A percentile compares a stretch with the other conserved stretches of the same genome.
Evolutionary conservation across 35 echinoderm and acorn worm species (phyloP).

Genomic region (Apostichopus californicus): DNA sequence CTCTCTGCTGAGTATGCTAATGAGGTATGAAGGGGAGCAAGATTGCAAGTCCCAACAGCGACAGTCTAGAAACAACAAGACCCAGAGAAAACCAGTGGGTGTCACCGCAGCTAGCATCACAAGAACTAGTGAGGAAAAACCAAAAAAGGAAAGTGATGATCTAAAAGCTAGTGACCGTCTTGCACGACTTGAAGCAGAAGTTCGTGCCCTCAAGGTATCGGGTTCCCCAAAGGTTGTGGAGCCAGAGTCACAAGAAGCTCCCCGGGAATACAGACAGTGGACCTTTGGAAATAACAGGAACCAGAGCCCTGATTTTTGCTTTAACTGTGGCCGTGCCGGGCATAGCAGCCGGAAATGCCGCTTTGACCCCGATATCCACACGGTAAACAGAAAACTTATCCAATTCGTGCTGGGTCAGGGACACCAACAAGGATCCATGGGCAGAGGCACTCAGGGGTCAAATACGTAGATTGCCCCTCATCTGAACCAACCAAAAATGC

Average conservation of each 20-base stretch:
- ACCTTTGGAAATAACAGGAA: neutral
- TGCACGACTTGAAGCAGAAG: neutral
- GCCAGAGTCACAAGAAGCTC: too few species aligned
- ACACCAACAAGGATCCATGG: conserved; percentile 59
- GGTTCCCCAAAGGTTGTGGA: neutral
- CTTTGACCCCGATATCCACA: neutral
- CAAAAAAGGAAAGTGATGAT: neutral
- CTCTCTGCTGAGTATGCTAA: conserved; percentile 20
- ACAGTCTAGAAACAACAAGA: neutral
- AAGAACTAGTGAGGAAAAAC: too few species aligned
- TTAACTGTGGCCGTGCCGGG: conserved; percentile 61
- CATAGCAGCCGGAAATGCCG: conserved; percentile 49
- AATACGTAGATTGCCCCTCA: neutral
- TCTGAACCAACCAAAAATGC: neutral
- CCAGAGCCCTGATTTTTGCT: conserved; percentile 57
- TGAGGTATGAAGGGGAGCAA: conserved; percentile 58
- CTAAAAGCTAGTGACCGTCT: neutral
- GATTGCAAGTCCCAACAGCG: neutral
- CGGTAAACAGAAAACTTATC: conserved; percentile 60
- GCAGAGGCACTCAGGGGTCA: conserved; percentile 58
- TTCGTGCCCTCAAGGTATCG: neutral
- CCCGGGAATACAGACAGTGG: neutral
- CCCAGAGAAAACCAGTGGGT: neutral
- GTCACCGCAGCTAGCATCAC: neutral
- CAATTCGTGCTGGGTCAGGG: conserved; percentile 52